These are phyloP conservation scores for Eriocheir sinensis DNA, from an alignment of 1,140 invertebrate genomes.

Conservation along the genomic window DNA sequence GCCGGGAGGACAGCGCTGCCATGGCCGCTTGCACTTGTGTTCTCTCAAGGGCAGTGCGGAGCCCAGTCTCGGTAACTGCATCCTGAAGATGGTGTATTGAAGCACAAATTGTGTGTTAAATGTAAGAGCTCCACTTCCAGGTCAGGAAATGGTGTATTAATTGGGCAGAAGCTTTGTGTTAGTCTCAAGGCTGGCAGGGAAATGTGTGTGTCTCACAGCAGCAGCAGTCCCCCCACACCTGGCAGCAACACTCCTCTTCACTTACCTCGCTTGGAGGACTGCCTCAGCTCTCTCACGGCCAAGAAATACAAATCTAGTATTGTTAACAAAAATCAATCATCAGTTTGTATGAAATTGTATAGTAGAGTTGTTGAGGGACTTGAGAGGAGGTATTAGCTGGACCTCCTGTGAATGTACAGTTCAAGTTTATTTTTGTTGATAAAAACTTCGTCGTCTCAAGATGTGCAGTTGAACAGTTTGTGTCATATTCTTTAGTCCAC, in stretches of 20 bases:
- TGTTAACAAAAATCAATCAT: constrained; percentile 61
- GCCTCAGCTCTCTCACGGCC: constrained; percentile 67
- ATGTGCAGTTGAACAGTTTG: constrained; percentile 76
- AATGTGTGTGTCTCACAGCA: neutral
- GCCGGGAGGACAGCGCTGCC: neutral
- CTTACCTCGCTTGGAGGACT: constrained; percentile 58
- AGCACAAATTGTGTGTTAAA: constrained; percentile 63
- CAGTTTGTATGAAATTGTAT: constrained; percentile 75
- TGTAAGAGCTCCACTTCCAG: constrained; percentile 23
- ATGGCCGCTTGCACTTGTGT: neutral
- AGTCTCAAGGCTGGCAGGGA: constrained; percentile 5
- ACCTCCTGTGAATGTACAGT: constrained; percentile 70
- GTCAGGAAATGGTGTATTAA: neutral
- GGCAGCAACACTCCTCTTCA: constrained; percentile 48
- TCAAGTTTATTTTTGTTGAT: constrained; percentile 76
- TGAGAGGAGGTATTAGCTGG: constrained; percentile 27
- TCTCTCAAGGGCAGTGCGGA: too few species aligned
- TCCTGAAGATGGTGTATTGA: constrained; percentile 35
- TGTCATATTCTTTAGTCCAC: constrained; percentile 77
- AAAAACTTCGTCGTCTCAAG: constrained; percentile 72
- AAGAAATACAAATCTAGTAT: constrained; percentile 68
- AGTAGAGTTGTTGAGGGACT: constrained; percentile 71
- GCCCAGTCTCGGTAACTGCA: neutral
- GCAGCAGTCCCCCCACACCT: neutral
- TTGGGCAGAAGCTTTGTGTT: neutral